Evolutionary conservation across 2,113 vertebrate species (phyloP).

Genomic region (Notothenia rossii): DNA sequence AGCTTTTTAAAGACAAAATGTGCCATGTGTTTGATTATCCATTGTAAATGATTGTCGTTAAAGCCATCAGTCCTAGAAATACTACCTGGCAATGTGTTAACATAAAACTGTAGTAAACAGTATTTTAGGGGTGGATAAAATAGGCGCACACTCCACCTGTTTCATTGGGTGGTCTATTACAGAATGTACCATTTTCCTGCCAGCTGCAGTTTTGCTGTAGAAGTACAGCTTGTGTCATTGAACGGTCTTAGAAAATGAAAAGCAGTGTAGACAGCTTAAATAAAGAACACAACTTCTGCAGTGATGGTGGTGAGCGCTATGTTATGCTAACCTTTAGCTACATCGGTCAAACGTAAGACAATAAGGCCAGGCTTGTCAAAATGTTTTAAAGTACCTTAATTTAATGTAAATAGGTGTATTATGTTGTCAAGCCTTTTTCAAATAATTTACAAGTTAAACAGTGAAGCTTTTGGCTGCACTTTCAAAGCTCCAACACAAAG

Average conservation of each 20-base stretch:
- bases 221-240: conserved; percentile 23
- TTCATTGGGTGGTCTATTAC: neutral
- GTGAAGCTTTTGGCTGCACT: conserved; percentile 9
- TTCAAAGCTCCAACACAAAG: conserved; percentile 8
- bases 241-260: conserved; percentile 14
- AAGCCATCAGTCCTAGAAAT: neutral
- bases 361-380: conserved; percentile 8
- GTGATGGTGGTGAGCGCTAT: neutral
- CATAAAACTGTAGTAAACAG: neutral
- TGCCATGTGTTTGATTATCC: neutral
- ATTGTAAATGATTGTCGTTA: neutral
- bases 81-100: neutral
- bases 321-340: conserved; percentile 48
- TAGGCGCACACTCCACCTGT: neutral
- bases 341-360: conserved; percentile 4
- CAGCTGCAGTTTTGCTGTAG: neutral
- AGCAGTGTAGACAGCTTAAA: conserved; percentile 12
- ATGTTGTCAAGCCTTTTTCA: conserved; percentile 11
- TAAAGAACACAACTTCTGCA: conserved; percentile 26
- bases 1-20: neutral
- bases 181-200: neutral
- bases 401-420: conserved; percentile 25
- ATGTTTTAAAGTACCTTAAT: neutral
- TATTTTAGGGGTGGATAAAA: neutral
- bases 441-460: conserved; percentile 4